Evolutionary conservation across 2,797 vertebrate genomes (phyloP).

Genomic region (Phrynocephalus forsythii): DNA sequence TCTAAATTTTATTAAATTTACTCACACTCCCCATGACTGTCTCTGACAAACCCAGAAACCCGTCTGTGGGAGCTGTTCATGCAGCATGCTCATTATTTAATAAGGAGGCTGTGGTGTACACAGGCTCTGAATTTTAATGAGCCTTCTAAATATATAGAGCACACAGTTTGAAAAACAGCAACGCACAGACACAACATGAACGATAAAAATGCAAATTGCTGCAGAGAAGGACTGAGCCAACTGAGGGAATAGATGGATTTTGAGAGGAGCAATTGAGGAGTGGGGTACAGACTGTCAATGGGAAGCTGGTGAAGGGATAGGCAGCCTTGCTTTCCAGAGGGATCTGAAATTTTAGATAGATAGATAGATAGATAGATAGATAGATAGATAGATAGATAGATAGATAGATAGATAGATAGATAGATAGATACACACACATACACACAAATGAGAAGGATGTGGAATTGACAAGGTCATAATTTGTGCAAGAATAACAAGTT

Average conservation of each 20-base stretch:
- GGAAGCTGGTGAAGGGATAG: constrained; percentile 6
- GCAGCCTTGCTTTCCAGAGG: neutral
- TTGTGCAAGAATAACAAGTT: neutral
- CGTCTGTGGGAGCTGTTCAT: constrained; percentile 53
- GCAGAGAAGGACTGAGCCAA: constrained; percentile 1
- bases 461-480: neutral
- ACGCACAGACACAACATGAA: constrained; percentile 23
- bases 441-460: neutral
- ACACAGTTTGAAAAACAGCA: constrained; percentile 45
- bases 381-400: no score
- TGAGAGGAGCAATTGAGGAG: neutral
- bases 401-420: no score
- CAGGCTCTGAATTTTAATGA: constrained; percentile 62
- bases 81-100: constrained; percentile 65
- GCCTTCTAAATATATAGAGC: constrained; percentile 62
- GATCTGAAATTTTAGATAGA: neutral
- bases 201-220: constrained; percentile 49
- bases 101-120: constrained; percentile 51
- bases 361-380: no score
- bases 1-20: constrained; percentile 68
- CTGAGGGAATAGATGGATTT: neutral
- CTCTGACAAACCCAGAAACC: constrained; percentile 53
- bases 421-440: no score
- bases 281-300: constrained; percentile 3
- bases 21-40: constrained; percentile 40